Evolutionary conservation across 1,140 invertebrate genomes (phyloP), one percentile per base, ranked within the genome.

Genomic region (Onthophagus taurus): DNA sequence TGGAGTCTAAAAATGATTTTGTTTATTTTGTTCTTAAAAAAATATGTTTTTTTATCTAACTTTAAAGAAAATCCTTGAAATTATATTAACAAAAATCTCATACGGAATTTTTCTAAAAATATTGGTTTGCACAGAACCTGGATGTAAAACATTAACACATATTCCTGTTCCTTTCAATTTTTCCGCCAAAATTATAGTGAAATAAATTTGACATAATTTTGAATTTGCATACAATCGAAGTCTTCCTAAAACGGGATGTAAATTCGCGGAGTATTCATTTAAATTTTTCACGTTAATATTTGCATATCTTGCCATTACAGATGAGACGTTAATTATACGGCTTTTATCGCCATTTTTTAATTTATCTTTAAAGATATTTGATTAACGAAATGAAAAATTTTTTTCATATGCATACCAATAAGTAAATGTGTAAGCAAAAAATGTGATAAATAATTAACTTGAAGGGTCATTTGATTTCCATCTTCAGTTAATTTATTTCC

Each of bases 291-390:
- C 77, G 48, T 83, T 68, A 13, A 85, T 74, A 9, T 53, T 58
- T 26, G 77, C 81, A 31, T 56, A 49, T 38, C 63, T 63, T 63
- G 84, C 76, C n/a, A 74, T 69, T 14, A 72, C 52, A 1, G 81
- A 83, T 1, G 81, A 78, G 2, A 85, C 74, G 50, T 77, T 83
- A 9, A 87, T 63, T 29, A 87, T 79, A 30, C 82, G 67, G 51
- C 68, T 71, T 1, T 79, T 75, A 5, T 71, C 61, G 1, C 78
- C 65, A 13, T 53, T 53, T 44, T 59, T 67, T 18, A 84, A 66
- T 53, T 75, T 36, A 50, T 50, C 53, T 58, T 66, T 4, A 83
- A 65, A 29, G 3, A 37, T 18, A 12, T 37, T 46, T 14, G 26
- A 37, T 20, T 17, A 37, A 19, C 7, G n/a, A 29, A n/a, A n/a